Base-by-base conservation (phyloP, 2,797 vertebrate species). In the Jordanella pulchra region DNA sequence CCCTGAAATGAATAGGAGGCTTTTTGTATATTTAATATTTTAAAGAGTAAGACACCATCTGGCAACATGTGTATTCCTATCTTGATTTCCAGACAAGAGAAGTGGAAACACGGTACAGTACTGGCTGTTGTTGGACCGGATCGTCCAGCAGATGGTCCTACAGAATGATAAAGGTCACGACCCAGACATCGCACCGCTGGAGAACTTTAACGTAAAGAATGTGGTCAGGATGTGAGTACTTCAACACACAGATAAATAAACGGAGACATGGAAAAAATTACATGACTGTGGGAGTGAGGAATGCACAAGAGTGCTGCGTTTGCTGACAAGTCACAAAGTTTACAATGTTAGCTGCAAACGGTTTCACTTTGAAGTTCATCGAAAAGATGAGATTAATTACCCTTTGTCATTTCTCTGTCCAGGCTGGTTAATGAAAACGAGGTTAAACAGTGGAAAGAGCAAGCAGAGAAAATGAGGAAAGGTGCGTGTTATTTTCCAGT, bases 391-490 rank as follows among this genome's bases (percentile, higher is more conserved):
- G 28, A 65, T 68, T 85, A 67, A 80, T 80, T 68, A 64, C 74
- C 25, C 75, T 30, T 44, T 78, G 68, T 82, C 50, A 21, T 76
- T 73, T 44, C 35, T 75, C 54, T 71, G 53, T 72, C 79, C 81
- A 99, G 98, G 98, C 92, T 99, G 89, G 98, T 99, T 74, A 99
- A 99, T 87, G 98, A 99, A 93, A 99, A 99, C 77, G 98, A 99
- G 95, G 98, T 99, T 66, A 99, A 99, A 71, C 97, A 97, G 86
- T 99, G 98, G 98, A 99, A 99, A 91, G 98, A 99, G 70, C 97
- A 99, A 93, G 98, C 98, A 3, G 98, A 99, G 91, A 99, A 98
- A 91, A 99, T 99, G 98, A 93, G 98, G 80, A 99, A 98, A 97
- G 98, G 98, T 99, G 84, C 14, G 88, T 78, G 35, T 25, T 23